Evolutionary conservation across 2,797 vertebrate genomes (phyloP).

Genomic region (Picus viridis): DNA sequence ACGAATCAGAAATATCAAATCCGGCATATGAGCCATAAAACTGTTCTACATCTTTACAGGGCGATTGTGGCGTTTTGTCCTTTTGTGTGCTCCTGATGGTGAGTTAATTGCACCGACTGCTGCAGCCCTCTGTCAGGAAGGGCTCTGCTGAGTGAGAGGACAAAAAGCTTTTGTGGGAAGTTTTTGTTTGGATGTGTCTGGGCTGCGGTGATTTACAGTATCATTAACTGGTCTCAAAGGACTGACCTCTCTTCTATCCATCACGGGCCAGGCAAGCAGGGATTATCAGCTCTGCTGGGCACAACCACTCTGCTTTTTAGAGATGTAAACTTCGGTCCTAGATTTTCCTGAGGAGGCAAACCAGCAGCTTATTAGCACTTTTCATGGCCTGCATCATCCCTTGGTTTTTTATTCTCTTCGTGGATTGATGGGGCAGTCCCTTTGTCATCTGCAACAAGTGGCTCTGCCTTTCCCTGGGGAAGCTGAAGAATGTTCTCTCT

Average conservation of each 20-base stretch:
- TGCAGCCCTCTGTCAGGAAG: conserved; percentile 71
- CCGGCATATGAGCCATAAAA: conserved; percentile 35
- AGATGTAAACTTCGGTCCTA: conserved; percentile 16
- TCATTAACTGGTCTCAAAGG: conserved; percentile 74
- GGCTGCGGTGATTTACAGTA: conserved; percentile 85
- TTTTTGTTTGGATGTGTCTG: conserved; percentile 76
- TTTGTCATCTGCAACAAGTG: background rate
- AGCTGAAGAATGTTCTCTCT: background rate
- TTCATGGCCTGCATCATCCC: background rate
- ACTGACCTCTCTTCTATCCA: conserved; percentile 74
- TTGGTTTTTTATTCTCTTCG: background rate
- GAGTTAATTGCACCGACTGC: conserved; percentile 56
- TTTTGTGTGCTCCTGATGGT: conserved; percentile 62
- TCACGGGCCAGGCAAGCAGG: conserved; percentile 65
- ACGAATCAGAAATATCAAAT: background rate
- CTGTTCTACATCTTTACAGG: conserved; percentile 75
- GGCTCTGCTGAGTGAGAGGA: conserved; percentile 69
- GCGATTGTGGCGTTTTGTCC: conserved; percentile 48
- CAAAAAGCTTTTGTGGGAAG: conserved; percentile 57
- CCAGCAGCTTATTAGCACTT: background rate
- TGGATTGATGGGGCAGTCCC: background rate
- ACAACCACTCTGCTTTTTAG: conserved; percentile 34
- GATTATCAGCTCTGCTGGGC: conserved; percentile 30
- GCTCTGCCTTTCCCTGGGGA: background rate
- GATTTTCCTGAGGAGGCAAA: background rate